A percentile compares a stretch with the other conserved stretches of the same genome.
Evolutionary conservation across 2,113 vertebrate species (phyloP).

Genomic region (Ammodytes marinus): DNA sequence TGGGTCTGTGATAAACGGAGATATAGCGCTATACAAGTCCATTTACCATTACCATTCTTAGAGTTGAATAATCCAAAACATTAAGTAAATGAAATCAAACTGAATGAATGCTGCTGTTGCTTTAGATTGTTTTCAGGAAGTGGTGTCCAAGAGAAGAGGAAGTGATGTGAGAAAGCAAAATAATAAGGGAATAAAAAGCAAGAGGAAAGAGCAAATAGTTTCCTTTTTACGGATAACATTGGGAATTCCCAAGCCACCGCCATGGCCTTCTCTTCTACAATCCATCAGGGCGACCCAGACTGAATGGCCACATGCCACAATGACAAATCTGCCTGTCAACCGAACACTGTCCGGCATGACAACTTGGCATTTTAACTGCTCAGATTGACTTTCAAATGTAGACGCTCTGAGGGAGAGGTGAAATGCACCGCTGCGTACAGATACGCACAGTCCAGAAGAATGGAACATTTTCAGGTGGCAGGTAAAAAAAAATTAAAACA

Average conservation of each 20-base stretch:
- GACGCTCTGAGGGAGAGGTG: slow-evolving; percentile 17
- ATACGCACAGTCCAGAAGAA: too few relatives aligned
- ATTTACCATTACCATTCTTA: too few relatives aligned
- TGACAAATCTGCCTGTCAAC: slow-evolving; percentile 80
- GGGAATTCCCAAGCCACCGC: slow-evolving; percentile 24
- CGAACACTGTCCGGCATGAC: slow-evolving; percentile 50
- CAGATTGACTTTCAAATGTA: slow-evolving; percentile 41
- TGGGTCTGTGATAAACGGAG: too few relatives aligned
- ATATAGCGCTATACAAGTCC: too few relatives aligned
- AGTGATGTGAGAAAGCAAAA: background rate
- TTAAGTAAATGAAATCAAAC: background rate
- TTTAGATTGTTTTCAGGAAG: background rate
- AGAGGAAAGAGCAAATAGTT: background rate
- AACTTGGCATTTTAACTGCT: slow-evolving; percentile 70
- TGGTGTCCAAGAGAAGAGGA: background rate
- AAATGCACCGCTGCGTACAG: background rate
- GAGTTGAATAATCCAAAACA: background rate
- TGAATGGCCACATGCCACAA: slow-evolving; percentile 52
- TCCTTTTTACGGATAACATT: too few relatives aligned
- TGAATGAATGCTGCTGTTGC: background rate
- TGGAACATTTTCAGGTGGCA: rapidly evolving
- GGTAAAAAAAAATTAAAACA: too few relatives aligned
- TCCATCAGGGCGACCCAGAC: slow-evolving; percentile 76
- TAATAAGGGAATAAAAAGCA: background rate
- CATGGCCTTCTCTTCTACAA: slow-evolving; percentile 67